Percentiles rank a stretch among this genome's conserved stretches.
Evolutionary conservation across 2,797 vertebrate species (phyloP).

Genomic region (Thalassophryne amazonica): DNA sequence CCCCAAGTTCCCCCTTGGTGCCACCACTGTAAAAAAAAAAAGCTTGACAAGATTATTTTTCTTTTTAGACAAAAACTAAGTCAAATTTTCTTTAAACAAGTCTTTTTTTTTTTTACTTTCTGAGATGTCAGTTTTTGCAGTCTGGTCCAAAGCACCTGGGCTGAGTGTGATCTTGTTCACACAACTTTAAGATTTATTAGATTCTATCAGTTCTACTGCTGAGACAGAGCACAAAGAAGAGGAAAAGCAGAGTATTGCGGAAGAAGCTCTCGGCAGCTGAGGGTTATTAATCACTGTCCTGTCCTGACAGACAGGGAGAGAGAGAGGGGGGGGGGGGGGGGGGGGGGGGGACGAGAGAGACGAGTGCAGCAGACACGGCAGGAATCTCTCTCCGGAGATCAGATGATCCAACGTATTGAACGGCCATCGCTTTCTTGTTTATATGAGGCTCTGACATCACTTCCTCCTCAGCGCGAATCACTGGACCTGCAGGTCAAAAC

Average conservation of each 20-base stretch:
- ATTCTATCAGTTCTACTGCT: conserved; percentile 35
- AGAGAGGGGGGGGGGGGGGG: conserved; percentile 30
- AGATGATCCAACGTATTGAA: conserved; percentile 64
- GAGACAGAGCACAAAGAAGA: conserved; percentile 41
- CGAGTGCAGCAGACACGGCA: conserved; percentile 56
- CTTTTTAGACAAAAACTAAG: too few relatives aligned
- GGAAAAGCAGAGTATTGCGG: conserved; percentile 57
- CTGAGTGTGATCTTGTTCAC: too few relatives aligned
- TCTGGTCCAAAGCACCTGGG: too few relatives aligned
- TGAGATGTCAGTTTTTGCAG: too few relatives aligned
- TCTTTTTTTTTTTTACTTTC: too few relatives aligned
- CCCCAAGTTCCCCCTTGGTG: too few relatives aligned
- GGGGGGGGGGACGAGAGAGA: conserved; percentile 52
- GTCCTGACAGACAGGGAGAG: conserved; percentile 14
- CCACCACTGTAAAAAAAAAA: too few relatives aligned
- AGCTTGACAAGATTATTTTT: too few relatives aligned
- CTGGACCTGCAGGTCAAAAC: conserved; percentile 7
- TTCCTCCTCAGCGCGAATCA: conserved; percentile 15
- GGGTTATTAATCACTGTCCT: conserved; percentile 69
- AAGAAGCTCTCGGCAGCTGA: conserved; percentile 69
- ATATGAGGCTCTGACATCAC: conserved; percentile 54
- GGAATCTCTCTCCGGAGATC: conserved; percentile 60
- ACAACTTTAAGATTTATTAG: too few relatives aligned
- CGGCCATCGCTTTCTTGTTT: conserved; percentile 43
- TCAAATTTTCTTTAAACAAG: too few relatives aligned